Evolutionary conservation across 2,888 invertebrate species (phyloP).

Genomic region (Carcina quercana): DNA sequence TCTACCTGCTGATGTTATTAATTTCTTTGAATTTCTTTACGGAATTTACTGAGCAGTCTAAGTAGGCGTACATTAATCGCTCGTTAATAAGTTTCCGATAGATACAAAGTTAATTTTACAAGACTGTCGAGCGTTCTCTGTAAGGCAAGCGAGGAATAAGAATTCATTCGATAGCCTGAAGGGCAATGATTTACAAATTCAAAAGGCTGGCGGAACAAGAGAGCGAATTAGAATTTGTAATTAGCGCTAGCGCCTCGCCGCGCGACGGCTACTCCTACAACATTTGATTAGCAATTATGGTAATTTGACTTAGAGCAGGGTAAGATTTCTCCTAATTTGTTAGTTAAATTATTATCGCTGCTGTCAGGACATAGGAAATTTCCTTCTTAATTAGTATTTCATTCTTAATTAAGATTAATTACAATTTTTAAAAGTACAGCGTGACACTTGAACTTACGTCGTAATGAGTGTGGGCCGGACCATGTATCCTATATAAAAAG

Average conservation of each 20-base stretch:
- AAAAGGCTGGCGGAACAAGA: constrained; percentile 70
- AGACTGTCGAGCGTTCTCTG: no score
- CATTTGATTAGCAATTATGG: constrained; percentile 74
- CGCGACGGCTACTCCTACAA: constrained; percentile 59
- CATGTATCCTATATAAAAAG: no score
- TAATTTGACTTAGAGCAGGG: constrained; percentile 71
- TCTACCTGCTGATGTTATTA: constrained; percentile 28
- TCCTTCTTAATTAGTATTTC: constrained; percentile 21
- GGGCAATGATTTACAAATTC: constrained; percentile 69
- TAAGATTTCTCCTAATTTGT: constrained; percentile 71
- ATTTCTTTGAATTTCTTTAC: constrained; percentile 20
- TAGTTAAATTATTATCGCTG: constrained; percentile 65
- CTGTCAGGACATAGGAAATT: constrained; percentile 37
- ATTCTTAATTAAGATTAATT: constrained; percentile 13
- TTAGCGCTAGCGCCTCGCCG: constrained; percentile 60
- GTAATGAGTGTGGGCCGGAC: no score
- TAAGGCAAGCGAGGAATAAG: constrained; percentile 19
- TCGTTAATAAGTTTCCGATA: no score
- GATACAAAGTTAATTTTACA: no score
- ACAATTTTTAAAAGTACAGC: no score
- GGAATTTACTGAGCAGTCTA: no score
- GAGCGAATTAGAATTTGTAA: constrained; percentile 72
- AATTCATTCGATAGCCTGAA: constrained; percentile 55
- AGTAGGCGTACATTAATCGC: no score
- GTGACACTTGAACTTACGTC: no score